Conservation (phyloP, 2,113 vertebrate species). For the Caretta caretta region DNA sequence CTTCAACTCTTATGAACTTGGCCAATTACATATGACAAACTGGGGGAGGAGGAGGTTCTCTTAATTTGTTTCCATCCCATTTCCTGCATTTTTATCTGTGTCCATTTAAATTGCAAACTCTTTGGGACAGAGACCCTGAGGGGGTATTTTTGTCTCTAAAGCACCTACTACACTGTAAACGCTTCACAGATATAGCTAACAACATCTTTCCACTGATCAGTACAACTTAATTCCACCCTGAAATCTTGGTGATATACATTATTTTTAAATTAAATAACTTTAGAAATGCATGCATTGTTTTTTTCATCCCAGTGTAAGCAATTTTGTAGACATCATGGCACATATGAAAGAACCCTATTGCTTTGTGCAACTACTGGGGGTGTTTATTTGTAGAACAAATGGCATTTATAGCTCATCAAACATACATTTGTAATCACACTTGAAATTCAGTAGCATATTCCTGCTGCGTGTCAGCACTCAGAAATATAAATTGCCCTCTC, state of each 20-base stretch:
- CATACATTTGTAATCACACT: slow-evolving; percentile 13
- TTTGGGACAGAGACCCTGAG: not conserved
- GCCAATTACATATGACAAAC: not conserved
- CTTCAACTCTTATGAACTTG: not conserved
- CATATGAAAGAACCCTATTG: not conserved
- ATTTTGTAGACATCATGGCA: not conserved
- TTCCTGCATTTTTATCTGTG: not conserved
- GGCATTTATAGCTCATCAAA: slow-evolving; percentile 22
- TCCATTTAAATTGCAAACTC: not conserved
- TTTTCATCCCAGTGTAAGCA: slow-evolving; percentile 12
- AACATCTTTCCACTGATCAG: not conserved
- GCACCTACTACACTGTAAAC: not conserved
- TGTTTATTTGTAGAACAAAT: slow-evolving; percentile 52
- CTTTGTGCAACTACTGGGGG: not conserved
- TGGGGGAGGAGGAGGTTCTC: not conserved
- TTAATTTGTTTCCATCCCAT: not conserved
- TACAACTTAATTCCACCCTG: not conserved
- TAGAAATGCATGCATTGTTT: not conserved
- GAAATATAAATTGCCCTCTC: slow-evolving; percentile 18
- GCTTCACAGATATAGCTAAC: not conserved
- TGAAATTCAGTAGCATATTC: slow-evolving; percentile 31
- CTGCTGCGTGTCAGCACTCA: not conserved
- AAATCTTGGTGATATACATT: not conserved
- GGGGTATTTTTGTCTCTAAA: not conserved
- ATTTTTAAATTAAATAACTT: slow-evolving; percentile 17